A percentile compares a stretch with the other conserved stretches of the same genome.
phyloP scores from a whole-genome alignment of 1,140 invertebrate genomes.

The Brachionus koreanus region DNA sequence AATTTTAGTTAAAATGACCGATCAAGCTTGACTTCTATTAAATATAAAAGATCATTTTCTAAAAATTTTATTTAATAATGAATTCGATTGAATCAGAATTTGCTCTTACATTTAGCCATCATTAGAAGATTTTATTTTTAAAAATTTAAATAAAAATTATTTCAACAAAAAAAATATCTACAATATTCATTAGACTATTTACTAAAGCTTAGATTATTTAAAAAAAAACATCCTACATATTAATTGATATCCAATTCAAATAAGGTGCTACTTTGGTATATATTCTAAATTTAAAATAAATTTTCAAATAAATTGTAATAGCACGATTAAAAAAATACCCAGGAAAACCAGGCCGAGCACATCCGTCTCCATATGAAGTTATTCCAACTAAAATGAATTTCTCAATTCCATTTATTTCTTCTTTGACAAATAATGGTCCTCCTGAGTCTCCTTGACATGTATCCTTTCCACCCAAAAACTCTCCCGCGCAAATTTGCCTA shows the following conservation, averaged over 20 bases:
- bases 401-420: neutral
- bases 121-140: no score
- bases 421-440: conserved; percentile 20
- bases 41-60: no score
- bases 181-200: neutral
- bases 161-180: neutral
- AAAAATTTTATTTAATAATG: no score
- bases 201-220: neutral
- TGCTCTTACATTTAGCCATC: no score
- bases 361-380: conserved; percentile 42
- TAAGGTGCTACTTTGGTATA: conserved; percentile 16
- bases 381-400: conserved; percentile 34
- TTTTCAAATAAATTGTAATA: neutral
- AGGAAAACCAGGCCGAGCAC: neutral
- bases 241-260: conserved; percentile 8
- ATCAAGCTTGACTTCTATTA: no score
- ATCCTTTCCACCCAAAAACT: conserved; percentile 7
- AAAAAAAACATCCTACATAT: conserved; percentile 19
- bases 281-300: neutral
- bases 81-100: no score
- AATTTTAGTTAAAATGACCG: no score
- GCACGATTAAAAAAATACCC: conserved; percentile 10
- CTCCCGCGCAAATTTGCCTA: conserved; percentile 40
- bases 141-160: no score
- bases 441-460: conserved; percentile 44